A percentile compares a stretch with the other conserved stretches of the same genome.
Conservation (phyloP, 1,140 invertebrate species). For the Cydia splendana region DNA sequence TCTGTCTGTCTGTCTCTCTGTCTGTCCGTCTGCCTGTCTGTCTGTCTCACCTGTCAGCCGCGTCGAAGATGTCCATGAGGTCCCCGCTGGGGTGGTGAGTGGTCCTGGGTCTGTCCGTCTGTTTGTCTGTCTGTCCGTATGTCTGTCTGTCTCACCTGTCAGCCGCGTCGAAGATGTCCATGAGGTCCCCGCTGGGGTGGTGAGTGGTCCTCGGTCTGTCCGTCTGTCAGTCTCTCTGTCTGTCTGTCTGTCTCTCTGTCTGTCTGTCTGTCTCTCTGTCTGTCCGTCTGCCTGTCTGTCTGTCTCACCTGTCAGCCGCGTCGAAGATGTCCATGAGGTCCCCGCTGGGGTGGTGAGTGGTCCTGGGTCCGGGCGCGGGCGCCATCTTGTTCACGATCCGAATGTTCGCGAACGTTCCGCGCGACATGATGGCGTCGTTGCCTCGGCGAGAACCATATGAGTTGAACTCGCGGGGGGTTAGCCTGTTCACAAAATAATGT, state of each 20-base stretch:
- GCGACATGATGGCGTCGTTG: slow-evolving; percentile 97
- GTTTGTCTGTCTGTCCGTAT: not conserved
- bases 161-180: not conserved
- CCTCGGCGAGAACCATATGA: slow-evolving; percentile 98
- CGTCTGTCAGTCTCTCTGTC: slow-evolving; percentile 83
- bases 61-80: slow-evolving; percentile 96
- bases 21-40: not conserved
- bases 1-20: not conserved
- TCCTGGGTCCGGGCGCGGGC: slow-evolving; percentile 89
- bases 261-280: not conserved
- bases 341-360: slow-evolving; percentile 92
- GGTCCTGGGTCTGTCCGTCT: not conserved
- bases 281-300: not conserved
- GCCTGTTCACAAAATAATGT: slow-evolving; percentile 75
- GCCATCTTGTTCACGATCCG: slow-evolving; percentile 96
- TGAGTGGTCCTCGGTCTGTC: not conserved
- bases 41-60: slow-evolving; percentile 89
- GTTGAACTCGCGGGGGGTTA: slow-evolving; percentile 97
- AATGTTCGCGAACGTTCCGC: slow-evolving; percentile 99
- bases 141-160: not conserved
- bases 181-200: not conserved
- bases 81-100: too few species aligned
- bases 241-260: not conserved
- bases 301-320: slow-evolving; percentile 91
- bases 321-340: slow-evolving; percentile 98